A percentile compares a stretch with the other conserved stretches of the same genome.
Conservation (phyloP, 2,888 invertebrate genomes). For the Drosophila ustulata region DNA sequence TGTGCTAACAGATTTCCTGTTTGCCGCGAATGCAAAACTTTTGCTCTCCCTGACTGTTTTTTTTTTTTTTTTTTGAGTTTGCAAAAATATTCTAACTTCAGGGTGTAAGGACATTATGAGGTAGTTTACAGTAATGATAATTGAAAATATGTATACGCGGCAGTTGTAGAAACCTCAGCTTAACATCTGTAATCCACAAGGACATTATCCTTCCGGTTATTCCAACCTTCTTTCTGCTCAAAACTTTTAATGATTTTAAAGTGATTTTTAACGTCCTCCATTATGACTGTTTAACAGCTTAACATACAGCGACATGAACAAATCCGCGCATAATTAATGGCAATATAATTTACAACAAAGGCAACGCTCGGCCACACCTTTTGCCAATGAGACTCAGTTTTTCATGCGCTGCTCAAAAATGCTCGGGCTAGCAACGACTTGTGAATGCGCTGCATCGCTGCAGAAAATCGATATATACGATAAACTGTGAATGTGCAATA, state of each 20-base stretch:
- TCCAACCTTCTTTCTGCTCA: background rate
- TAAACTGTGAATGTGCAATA: background rate
- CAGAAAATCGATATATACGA: background rate
- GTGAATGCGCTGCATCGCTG: slow-evolving; percentile 12
- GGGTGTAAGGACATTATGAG: slow-evolving; percentile 3
- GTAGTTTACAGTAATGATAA: slow-evolving; percentile 1
- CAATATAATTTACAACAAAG: slow-evolving; percentile 73
- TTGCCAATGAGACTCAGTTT: slow-evolving; percentile 7
- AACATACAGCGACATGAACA: slow-evolving; percentile 56
- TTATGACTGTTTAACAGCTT: slow-evolving; percentile 64
- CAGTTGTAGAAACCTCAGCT: slow-evolving; percentile 11
- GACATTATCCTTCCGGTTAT: slow-evolving; percentile 11
- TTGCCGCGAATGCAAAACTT: slow-evolving; percentile 24
- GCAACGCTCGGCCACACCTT: slow-evolving; percentile 29
- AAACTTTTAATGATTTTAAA: slow-evolving; percentile 66
- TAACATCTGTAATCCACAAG: slow-evolving; percentile 18
- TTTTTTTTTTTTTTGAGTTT: background rate
- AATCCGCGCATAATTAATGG: slow-evolving; percentile 81
- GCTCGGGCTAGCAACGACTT: slow-evolving; percentile 9
- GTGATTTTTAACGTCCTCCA: slow-evolving; percentile 72
- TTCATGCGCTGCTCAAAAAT: background rate
- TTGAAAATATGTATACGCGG: slow-evolving; percentile 2
- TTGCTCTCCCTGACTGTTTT: background rate
- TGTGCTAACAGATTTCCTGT: slow-evolving; percentile 55
- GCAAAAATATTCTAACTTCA: background rate